A percentile compares a stretch with the other conserved stretches of the same genome.
Conservation (phyloP, 2,888 invertebrate species). For the Cryptus viduatorius region DNA sequence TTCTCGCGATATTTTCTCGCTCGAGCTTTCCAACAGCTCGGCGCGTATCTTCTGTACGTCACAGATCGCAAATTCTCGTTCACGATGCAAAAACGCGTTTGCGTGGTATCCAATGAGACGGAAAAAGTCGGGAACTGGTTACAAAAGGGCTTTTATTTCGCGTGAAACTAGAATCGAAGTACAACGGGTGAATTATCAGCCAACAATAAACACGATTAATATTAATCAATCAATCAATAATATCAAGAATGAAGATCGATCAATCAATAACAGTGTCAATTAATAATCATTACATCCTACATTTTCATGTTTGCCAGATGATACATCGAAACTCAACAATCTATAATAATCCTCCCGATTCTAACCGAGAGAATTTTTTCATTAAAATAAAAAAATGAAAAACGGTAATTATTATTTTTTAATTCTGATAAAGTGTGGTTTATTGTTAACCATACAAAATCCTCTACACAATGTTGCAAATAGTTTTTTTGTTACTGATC, state of each 20-base stretch:
- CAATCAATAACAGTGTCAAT: too few relatives aligned
- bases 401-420: too few relatives aligned
- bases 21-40: constrained; percentile 11
- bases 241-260: background rate
- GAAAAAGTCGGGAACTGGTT: background rate
- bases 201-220: background rate
- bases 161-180: background rate
- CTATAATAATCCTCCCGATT: too few relatives aligned
- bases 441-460: too few relatives aligned
- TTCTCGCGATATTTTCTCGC: constrained; percentile 40
- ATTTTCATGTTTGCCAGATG: too few relatives aligned
- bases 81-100: background rate
- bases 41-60: background rate
- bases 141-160: background rate
- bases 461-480: too few relatives aligned
- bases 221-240: background rate
- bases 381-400: too few relatives aligned
- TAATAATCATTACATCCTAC: too few relatives aligned
- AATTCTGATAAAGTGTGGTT: too few relatives aligned
- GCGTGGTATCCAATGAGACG: background rate
- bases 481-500: too few relatives aligned
- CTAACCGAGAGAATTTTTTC: too few relatives aligned
- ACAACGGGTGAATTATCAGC: background rate
- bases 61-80: constrained; percentile 12
- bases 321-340: too few relatives aligned